Conservation (phyloP, 1,140 invertebrate genomes). For the fruit fly (Drosophila melanogaster) region DNA sequence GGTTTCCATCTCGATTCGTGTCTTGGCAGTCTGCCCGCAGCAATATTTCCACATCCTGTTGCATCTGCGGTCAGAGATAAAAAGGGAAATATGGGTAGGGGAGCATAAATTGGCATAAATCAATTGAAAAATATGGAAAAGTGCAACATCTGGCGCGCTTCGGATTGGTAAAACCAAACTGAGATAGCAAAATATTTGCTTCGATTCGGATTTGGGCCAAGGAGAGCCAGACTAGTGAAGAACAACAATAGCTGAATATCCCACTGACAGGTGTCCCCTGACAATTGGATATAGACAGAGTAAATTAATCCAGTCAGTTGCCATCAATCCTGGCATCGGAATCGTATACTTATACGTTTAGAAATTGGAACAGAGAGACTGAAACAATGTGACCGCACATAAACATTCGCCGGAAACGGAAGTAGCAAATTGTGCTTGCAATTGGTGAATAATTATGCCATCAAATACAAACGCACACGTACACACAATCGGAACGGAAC, state of each 20-base stretch:
- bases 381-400: slow-evolving; percentile 12
- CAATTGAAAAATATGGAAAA: slow-evolving; percentile 34
- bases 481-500: neutral
- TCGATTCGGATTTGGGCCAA: slow-evolving; percentile 38
- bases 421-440: slow-evolving; percentile 62
- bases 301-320: slow-evolving; percentile 8
- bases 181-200: slow-evolving; percentile 30
- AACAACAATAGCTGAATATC: slow-evolving; percentile 14
- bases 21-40: slow-evolving; percentile 35
- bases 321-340: neutral
- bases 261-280: slow-evolving; percentile 50
- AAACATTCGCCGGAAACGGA: slow-evolving; percentile 44
- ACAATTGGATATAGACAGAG: slow-evolving; percentile 1
- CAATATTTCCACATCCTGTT: slow-evolving; percentile 37
- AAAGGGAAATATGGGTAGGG: neutral
- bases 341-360: neutral
- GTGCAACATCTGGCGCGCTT: slow-evolving; percentile 7
- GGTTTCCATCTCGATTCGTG: slow-evolving; percentile 4
- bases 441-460: slow-evolving; percentile 69
- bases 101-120: slow-evolving; percentile 61
- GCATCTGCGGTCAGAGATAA: slow-evolving; percentile 13
- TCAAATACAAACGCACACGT: slow-evolving; percentile 1
- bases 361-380: neutral
- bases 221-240: neutral
- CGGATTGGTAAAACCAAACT: neutral